phyloP scores from a whole-genome alignment of 2,888 invertebrate species.

The Sepioteuthis lessoniana region DNA sequence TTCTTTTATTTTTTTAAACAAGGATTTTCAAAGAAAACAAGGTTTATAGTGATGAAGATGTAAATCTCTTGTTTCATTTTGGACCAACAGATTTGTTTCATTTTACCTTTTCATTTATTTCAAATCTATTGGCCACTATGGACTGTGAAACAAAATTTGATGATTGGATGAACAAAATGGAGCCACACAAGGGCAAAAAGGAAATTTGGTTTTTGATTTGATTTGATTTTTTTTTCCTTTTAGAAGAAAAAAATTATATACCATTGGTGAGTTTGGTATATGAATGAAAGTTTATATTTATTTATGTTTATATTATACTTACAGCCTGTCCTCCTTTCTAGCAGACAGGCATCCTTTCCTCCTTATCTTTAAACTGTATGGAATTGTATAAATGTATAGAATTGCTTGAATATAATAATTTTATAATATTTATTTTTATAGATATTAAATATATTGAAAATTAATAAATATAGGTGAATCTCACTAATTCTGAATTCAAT shows the following conservation, averaged over 20 bases:
- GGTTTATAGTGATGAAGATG: slow-evolving; percentile 33
- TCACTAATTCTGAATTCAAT: neutral
- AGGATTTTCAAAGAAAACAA: neutral
- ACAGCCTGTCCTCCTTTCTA: neutral
- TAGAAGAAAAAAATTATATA: neutral
- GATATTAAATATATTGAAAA: too few relatives aligned
- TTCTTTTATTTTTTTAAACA: neutral
- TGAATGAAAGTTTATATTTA: neutral
- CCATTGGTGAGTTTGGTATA: neutral
- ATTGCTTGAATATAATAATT: neutral
- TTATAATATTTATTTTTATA: neutral
- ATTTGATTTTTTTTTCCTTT: neutral
- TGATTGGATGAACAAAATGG: slow-evolving; percentile 10
- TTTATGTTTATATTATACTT: neutral
- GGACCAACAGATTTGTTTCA: neutral
- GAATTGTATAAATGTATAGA: neutral
- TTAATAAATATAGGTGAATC: neutral
- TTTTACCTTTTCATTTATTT: too few relatives aligned
- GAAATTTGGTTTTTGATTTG: neutral
- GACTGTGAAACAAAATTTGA: neutral
- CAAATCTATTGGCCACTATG: neutral
- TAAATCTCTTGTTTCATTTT: neutral
- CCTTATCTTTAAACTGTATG: neutral
- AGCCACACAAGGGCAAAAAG: neutral
- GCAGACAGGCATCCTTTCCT: neutral